Evolutionary conservation across 2,888 invertebrate genomes (phyloP), one percentile per base, ranked within the genome.

Genomic region (Pterostichus madidus): DNA sequence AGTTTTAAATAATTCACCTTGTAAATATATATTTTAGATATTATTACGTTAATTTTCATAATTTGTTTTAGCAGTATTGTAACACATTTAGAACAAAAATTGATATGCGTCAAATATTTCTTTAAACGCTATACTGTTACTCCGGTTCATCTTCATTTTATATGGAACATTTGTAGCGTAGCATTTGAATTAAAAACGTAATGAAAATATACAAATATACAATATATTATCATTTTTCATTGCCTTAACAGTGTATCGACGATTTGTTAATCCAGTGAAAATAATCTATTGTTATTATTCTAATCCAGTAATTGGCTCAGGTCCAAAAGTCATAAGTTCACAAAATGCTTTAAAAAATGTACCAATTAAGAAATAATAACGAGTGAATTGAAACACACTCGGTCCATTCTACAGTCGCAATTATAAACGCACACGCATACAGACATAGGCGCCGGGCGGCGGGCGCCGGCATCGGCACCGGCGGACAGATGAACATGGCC

Each of bases 341-440:
- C 13, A 78, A 78, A 56, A 15, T 11, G 56, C 59, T 44, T 59
- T 49, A n/a, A 46, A 56, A 80, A 80, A 80, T 71, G 39, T 56
- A 56, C 35, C 71, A 53, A 80, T 80, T 80, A 80, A 73, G 80
- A 80, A 80, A 80, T 80, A 80, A 80, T 80, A 61, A 39, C 44
- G 78, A 59, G 2, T 11, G 39, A 78, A 78, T 61, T 35, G 11
- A 71, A 44, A 44, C n/a, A 17, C n/a, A 7, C 31, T 32, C 39
- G 17, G 7, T 53, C 53, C 53, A 32, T 64, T 64, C 64, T 31
- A 17, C 8, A 53, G 44, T 15, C 10, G 39, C 5, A 39, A 68
- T 15, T 68, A 17, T 5, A 59, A 59, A 35, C 64, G 10, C 24
- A 59, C 56, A n/a, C n/a, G n/a, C n/a, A n/a, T n/a, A 32, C n/a